Evolutionary conservation across 2,113 vertebrate species (phyloP).

Genomic region (human): GRCh38 chr18:42530001-42530500

Average conservation of each 20-base stretch:
- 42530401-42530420: slow-evolving; percentile 62
- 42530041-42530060: not conserved
- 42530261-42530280: not conserved
- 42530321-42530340: no score
- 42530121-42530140: not conserved
- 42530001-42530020: not conserved
- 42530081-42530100: not conserved
- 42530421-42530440: slow-evolving; percentile 52
- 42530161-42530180: not conserved
- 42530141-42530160: not conserved
- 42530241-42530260: not conserved
- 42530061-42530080: not conserved
- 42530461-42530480: slow-evolving; percentile 33
- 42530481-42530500: slow-evolving; percentile 69
- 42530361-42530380: not conserved
- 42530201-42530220: not conserved
- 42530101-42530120: not conserved
- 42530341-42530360: slow-evolving; percentile 39
- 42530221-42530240: not conserved
- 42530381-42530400: slow-evolving; percentile 56
- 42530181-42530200: not conserved
- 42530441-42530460: slow-evolving; percentile 37
- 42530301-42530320: not conserved
- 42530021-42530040: not conserved
- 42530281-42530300: slow-evolving; percentile 9